Evolutionary conservation across 2,797 vertebrate species (phyloP), one percentile per base, ranked within the genome.

Genomic region (Psittacula echo): DNA sequence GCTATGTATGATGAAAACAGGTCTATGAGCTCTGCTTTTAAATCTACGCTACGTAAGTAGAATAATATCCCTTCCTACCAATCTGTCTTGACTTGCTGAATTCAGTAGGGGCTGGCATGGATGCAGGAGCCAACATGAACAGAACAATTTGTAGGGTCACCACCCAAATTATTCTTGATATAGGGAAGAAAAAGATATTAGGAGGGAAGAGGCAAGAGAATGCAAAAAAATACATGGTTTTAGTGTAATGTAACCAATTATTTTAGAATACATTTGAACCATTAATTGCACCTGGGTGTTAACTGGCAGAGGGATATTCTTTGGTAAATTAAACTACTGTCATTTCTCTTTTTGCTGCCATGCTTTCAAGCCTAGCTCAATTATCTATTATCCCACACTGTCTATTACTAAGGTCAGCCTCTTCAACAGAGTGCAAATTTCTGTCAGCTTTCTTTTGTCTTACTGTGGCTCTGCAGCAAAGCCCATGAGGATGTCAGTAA

Each of bases 321-420:
- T 87, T 89, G 74, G 70, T 89, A 93, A 89, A 91, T 62, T 62
- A 89, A 96, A 78, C 85, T 83, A 13, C 76, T 76, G 47, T 66
- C 54, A 32, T 90, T 93, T 88, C 70, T 92, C 76, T 89, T 65
- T 72, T 83, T 89, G 53, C 91, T 95, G 76, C 70, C 61, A 67
- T 56, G 54, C 85, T 81, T 96, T 96, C 82, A 86, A 86, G 72
- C 50, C 45, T 91, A 83, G 53, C 79, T 94, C 85, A 92, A 83
- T 95, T 95, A 93, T 89, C 82, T 85, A 14, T 89, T 95, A 75
- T 89, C 94, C 79, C 68, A 85, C 64, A 42, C 12, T 78, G 66
- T 56, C 72, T 94, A 56, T 94, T 93, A 89, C 87, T 73, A 22
- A 93, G 92, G 92, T 91, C 92, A 97, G 64, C 22, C 73, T 91